Evolutionary conservation across 2,888 invertebrate genomes (phyloP).

Genomic region (Adelphocoris suturalis): DNA sequence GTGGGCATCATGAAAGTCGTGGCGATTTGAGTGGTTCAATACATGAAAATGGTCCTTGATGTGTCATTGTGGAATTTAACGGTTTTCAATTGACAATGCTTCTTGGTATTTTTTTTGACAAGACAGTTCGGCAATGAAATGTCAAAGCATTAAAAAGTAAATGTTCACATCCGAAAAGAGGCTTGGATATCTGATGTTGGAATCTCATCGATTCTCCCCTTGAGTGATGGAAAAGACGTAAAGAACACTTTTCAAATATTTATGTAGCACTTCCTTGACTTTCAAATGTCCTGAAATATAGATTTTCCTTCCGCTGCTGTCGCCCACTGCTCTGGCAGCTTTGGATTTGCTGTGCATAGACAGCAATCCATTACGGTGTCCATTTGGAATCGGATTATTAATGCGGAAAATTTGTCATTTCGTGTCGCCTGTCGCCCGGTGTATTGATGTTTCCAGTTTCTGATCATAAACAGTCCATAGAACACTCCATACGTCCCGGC

Average conservation of each 20-base stretch:
- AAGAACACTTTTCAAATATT: slow-evolving; percentile 30
- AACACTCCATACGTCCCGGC: not conserved
- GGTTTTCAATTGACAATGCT: too few relatives aligned
- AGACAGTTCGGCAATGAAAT: too few relatives aligned
- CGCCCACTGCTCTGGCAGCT: slow-evolving; percentile 17
- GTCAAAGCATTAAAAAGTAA: not conserved
- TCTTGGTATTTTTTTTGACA: too few relatives aligned
- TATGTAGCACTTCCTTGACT: slow-evolving; percentile 15
- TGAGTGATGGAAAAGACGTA: slow-evolving; percentile 20
- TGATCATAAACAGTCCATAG: not conserved
- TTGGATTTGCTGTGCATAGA: not conserved
- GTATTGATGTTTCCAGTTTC: too few relatives aligned
- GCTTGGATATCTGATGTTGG: not conserved
- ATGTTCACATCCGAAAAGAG: not conserved
- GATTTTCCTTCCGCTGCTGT: slow-evolving; percentile 1
- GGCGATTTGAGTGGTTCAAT: not conserved
- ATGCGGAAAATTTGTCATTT: not conserved
- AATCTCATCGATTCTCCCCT: slow-evolving; percentile 7
- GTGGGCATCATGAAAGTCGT: too few relatives aligned
- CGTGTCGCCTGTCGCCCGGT: too few relatives aligned
- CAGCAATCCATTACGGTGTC: slow-evolving; percentile 13
- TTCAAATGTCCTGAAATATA: slow-evolving; percentile 20
- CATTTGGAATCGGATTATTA: not conserved
- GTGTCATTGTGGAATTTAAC: not conserved
- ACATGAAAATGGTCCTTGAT: not conserved